These are phyloP conservation scores for Progne subis DNA, from an alignment of 2,113 vertebrate species.

Conservation along the genomic window DNA sequence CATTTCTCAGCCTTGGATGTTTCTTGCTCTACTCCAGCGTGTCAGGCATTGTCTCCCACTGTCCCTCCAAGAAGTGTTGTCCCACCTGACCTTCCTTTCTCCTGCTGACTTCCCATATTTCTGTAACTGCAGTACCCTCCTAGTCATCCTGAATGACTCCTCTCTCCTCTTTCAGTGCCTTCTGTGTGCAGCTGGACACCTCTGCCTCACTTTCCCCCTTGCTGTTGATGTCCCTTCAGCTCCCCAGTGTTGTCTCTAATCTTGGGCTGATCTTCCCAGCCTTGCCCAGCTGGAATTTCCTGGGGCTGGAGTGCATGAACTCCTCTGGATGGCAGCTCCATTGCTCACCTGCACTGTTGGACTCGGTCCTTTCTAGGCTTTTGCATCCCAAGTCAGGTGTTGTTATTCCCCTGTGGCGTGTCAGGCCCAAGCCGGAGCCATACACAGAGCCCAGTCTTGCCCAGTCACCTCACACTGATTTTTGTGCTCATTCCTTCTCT, in stretches of 20 bases:
- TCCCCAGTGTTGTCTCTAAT: neutral
- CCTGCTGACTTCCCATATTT: neutral
- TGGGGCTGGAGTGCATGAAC: rapidly evolving
- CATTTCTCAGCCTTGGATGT: neutral
- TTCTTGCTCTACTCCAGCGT: neutral
- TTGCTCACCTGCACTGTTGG: neutral
- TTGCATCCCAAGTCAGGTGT: neutral
- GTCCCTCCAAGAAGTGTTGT: neutral
- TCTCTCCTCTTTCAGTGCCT: neutral
- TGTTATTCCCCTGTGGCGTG: neutral
- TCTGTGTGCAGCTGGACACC: neutral
- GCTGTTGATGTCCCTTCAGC: neutral
- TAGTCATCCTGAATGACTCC: neutral
- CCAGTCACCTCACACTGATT: neutral
- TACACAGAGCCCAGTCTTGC: neutral
- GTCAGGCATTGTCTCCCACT: neutral
- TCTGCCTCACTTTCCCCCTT: neutral
- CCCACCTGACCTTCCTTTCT: neutral
- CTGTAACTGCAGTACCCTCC: neutral
- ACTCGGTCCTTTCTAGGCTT: neutral
- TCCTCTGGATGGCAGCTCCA: neutral
- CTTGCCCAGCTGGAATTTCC: neutral
- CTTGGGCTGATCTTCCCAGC: neutral
- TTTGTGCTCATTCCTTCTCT: neutral
- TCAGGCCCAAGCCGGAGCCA: neutral